A percentile compares a stretch with the other conserved stretches of the same genome.
Conservation (phyloP, 2,888 invertebrate genomes). For the Drosophila ustulata region DNA sequence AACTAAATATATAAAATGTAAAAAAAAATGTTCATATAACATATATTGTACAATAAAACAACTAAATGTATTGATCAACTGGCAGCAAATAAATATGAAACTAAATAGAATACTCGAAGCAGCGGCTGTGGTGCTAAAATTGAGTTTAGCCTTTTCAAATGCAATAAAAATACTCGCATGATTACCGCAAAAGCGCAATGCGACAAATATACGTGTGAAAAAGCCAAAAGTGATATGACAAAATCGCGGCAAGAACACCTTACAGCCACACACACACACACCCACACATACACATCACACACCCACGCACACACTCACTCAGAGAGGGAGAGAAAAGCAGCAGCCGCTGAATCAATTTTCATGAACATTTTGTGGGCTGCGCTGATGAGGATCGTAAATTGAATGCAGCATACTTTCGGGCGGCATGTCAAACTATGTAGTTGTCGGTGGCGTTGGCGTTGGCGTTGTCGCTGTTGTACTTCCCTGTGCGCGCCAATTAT, state of each 20-base stretch:
- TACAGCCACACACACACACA: conserved; percentile 7
- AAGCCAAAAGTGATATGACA: conserved; percentile 54
- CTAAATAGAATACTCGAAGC: neutral
- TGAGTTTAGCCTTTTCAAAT: neutral
- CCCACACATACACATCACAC: conserved; percentile 9
- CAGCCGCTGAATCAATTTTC: conserved; percentile 66
- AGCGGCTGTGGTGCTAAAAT: neutral
- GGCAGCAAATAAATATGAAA: no score
- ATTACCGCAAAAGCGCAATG: conserved; percentile 30
- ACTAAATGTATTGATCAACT: no score
- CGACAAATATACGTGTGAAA: conserved; percentile 51
- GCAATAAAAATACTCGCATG: neutral
- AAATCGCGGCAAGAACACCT: conserved; percentile 22
- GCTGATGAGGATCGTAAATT: conserved; percentile 61
- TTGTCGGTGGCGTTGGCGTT: conserved; percentile 5
- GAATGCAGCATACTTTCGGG: conserved; percentile 69
- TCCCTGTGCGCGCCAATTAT: conserved; percentile 62
- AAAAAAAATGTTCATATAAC: no score
- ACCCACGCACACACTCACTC: conserved; percentile 20
- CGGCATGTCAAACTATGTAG: conserved; percentile 53
- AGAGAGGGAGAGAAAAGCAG: neutral
- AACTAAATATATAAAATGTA: no score
- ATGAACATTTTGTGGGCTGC: conserved; percentile 51
- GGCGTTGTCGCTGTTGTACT: conserved; percentile 22
- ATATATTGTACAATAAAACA: no score